Evolutionary conservation across 2,888 invertebrate species (phyloP), one percentile per base, ranked within the genome.

Genomic region (Neoitamus cyanurus): DNA sequence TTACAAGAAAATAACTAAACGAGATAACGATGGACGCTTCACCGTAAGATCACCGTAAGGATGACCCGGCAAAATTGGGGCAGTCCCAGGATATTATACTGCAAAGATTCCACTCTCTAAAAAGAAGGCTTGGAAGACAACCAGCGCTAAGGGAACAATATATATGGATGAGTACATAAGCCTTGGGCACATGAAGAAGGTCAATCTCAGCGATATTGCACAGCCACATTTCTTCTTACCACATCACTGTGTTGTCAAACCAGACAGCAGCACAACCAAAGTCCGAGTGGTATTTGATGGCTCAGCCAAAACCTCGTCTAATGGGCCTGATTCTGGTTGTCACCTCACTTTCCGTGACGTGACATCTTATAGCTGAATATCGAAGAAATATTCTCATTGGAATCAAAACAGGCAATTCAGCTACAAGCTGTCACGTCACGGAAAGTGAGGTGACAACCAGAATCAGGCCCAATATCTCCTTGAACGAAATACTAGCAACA

Each of bases 401-500:
- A n/a, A n/a, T n/a, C n/a, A n/a, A n/a, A n/a, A n/a, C n/a, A n/a
- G n/a, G n/a, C n/a, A n/a, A n/a, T n/a, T n/a, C n/a, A n/a, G n/a
- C n/a, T n/a, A n/a, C n/a, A n/a, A n/a, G n/a, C n/a, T n/a, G n/a
- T n/a, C n/a, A n/a, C n/a, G n/a, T n/a, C n/a, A n/a, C n/a, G n/a
- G n/a, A n/a, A n/a, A n/a, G n/a, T n/a, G n/a, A n/a, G n/a, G n/a
- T n/a, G n/a, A n/a, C n/a, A n/a, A n/a, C n/a, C n/a, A n/a, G n/a
- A n/a, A n/a, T n/a, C n/a, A n/a, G n/a, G n/a, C n/a, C n/a, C n/a
- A n/a, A n/a, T 4, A 9, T 86, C 1, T 86, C 86, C 9, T 37
- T 87, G 7, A 89, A 88, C 82, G 86, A 87, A 3, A 46, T 84
- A 4, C 86, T 88, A 25, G 36, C 85, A 37, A 78, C 85, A 1